Conservation (phyloP, 2,797 vertebrate genomes). For the Passerculus sandwichensis region DNA sequence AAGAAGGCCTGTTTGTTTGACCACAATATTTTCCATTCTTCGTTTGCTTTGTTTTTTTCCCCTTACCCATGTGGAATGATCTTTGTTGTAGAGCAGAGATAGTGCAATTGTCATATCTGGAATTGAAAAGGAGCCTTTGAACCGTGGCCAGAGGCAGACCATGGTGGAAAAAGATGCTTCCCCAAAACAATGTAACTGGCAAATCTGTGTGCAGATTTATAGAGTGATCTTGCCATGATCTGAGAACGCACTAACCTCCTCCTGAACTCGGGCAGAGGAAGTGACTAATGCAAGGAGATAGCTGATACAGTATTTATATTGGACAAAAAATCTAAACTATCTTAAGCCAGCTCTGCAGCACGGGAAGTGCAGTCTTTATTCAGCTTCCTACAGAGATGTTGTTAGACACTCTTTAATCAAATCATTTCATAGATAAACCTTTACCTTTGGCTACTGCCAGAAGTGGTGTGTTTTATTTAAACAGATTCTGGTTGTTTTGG, state of each 20-base stretch:
- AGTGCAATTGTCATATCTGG: slow-evolving; percentile 56
- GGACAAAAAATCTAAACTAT: slow-evolving; percentile 71
- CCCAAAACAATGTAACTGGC: slow-evolving; percentile 49
- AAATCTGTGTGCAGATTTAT: slow-evolving; percentile 49
- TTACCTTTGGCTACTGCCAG: slow-evolving; percentile 65
- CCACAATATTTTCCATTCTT: slow-evolving; percentile 46
- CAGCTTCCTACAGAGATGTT: slow-evolving; percentile 74
- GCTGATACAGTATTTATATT: slow-evolving; percentile 84
- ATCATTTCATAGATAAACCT: slow-evolving; percentile 41
- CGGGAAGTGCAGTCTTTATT: slow-evolving; percentile 80
- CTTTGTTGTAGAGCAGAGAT: slow-evolving; percentile 21
- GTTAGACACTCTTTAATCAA: slow-evolving; percentile 66
- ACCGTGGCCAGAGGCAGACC: slow-evolving; percentile 57
- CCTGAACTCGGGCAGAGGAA: slow-evolving; percentile 81
- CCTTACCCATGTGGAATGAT: slow-evolving; percentile 28
- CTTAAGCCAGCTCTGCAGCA: slow-evolving; percentile 51
- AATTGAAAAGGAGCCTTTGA: slow-evolving; percentile 68
- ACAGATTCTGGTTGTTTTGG: slow-evolving; percentile 4
- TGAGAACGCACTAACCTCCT: slow-evolving; percentile 84
- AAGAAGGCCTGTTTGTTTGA: slow-evolving; percentile 22
- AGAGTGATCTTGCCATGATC: slow-evolving; percentile 62
- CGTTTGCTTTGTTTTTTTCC: neutral
- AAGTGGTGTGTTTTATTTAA: slow-evolving; percentile 29
- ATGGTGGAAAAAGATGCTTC: slow-evolving; percentile 70
- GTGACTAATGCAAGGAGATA: slow-evolving; percentile 82